Base-by-base conservation (phyloP, 2,113 vertebrate genomes). In the Gracilinanus agilis region DNA sequence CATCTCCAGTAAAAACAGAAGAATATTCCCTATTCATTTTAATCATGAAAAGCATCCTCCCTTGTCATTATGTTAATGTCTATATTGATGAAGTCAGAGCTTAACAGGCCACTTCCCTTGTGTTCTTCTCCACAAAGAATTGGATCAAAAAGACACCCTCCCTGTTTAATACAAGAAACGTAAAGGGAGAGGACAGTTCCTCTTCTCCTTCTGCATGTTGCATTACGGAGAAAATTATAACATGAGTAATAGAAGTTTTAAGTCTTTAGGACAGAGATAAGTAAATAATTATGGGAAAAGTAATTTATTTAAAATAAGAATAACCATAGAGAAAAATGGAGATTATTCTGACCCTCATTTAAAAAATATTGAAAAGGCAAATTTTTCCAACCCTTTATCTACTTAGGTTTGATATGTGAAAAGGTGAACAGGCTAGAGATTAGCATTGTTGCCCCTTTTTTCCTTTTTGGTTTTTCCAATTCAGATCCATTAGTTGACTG, bases 161-260 rank as follows among this genome's bases (percentile, higher is more conserved):
- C 44, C 12, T 67, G 13, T 83, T 88, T 96, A 94, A 96, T 95
- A 54, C 21, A 96, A 96, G 92, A 92, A 92, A 25, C 89, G 56
- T n/a, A 21, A 75, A 75, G 34, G 19, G 34, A 83, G n/a, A 83
- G 93, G 90, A 29, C 92, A 92, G 1, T 29, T 83, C 90, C 83
- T 49, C 3, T 29, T 25, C 25, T 93, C 90, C 53, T 44, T 94
- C 94, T 53, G 92, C 94, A 94, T 40, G 88, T 21, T 92, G 91
- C 94, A 89, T 95, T 95, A 67, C 61, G 55, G 88, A 58, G 54
- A 95, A 92, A 67, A 96, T 97, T 95, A 83, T 53, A 89, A 90
- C 88, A 97, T 91, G 88, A 95, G 88, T 95, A 96, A 97, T 93
- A 58, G 91, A 97, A 96, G 12, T 94, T 75, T 94, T 96, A 89